Conservation (phyloP, 2,113 vertebrate species). For the Channa argus region DNA sequence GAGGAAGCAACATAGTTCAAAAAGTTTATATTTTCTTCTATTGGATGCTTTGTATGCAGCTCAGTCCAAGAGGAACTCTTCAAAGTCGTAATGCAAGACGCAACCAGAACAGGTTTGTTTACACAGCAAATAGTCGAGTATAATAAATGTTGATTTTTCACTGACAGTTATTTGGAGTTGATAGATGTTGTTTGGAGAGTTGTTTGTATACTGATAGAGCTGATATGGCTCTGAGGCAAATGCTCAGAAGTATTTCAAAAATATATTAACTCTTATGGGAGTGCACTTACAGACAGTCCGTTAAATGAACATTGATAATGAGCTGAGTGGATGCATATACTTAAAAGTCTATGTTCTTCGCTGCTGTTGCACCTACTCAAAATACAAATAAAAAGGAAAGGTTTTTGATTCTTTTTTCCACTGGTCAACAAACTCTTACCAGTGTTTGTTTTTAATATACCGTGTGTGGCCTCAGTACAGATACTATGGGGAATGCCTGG, state of each 20-base stretch:
- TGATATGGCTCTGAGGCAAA: slow-evolving; percentile 66
- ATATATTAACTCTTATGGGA: slow-evolving; percentile 31
- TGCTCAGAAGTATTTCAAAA: slow-evolving; percentile 42
- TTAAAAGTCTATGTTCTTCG: slow-evolving; percentile 12
- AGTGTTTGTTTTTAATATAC: slow-evolving; percentile 1
- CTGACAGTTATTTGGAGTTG: slow-evolving; percentile 59
- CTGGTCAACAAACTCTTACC: no score
- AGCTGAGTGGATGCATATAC: not conserved
- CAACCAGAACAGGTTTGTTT: slow-evolving; percentile 51
- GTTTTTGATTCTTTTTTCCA: no score
- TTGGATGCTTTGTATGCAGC: slow-evolving; percentile 41
- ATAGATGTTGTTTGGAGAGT: slow-evolving; percentile 64
- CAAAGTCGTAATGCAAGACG: slow-evolving; percentile 48
- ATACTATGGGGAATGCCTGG: not conserved
- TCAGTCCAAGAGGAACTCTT: slow-evolving; percentile 45
- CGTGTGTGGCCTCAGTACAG: not conserved
- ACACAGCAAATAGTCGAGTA: slow-evolving; percentile 56
- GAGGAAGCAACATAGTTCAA: slow-evolving; percentile 14
- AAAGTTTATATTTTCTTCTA: slow-evolving; percentile 7
- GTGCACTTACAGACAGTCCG: slow-evolving; percentile 42
- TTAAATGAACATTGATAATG: slow-evolving; percentile 55
- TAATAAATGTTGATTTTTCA: slow-evolving; percentile 72
- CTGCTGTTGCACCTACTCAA: not conserved
- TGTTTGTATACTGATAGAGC: slow-evolving; percentile 69
- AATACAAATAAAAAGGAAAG: slow-evolving; percentile 16